Evolutionary conservation across 2,113 vertebrate genomes (phyloP).

Genomic region (Sisor rabdophorus): DNA sequence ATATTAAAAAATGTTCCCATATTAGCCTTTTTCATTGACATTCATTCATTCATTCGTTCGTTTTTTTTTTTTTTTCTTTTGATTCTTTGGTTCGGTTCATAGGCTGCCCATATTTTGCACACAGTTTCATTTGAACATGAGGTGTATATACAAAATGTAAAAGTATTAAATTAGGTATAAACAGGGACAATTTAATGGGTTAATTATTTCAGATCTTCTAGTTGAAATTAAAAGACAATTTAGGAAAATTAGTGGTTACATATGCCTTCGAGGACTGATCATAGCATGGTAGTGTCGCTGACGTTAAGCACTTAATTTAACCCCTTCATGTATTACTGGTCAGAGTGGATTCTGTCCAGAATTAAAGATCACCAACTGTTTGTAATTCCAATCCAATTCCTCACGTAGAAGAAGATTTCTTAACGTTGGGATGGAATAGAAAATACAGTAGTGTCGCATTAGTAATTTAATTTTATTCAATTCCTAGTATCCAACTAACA

Average conservation of each 20-base stretch:
- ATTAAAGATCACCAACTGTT: constrained; percentile 19
- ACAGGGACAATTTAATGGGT: constrained; percentile 56
- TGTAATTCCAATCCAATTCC: constrained; percentile 16
- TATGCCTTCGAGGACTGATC: constrained; percentile 8
- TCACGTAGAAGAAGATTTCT: constrained; percentile 28
- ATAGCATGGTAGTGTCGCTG: constrained; percentile 16
- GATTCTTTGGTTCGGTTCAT: constrained; percentile 47
- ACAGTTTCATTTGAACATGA: constrained; percentile 56
- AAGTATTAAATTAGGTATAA: constrained; percentile 65
- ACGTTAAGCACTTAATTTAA: constrained; percentile 26
- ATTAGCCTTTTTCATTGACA: constrained; percentile 69
- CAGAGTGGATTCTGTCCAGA: constrained; percentile 32
- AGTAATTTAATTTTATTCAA: constrained; percentile 16
- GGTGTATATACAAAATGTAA: constrained; percentile 73
- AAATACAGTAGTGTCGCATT: constrained; percentile 6
- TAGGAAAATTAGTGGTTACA: not conserved
- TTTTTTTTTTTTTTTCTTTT: not conserved
- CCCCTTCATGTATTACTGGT: constrained; percentile 29
- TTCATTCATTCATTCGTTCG: constrained; percentile 46
- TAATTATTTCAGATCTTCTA: constrained; percentile 48
- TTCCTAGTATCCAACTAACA: constrained; percentile 6
- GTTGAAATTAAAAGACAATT: constrained; percentile 53
- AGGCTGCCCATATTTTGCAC: constrained; percentile 52
- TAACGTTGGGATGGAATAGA: constrained; percentile 33
- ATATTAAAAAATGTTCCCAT: constrained; percentile 74